phyloP scores from a whole-genome alignment of 2,888 invertebrate genomes.

The Stratiomys singularior region DNA sequence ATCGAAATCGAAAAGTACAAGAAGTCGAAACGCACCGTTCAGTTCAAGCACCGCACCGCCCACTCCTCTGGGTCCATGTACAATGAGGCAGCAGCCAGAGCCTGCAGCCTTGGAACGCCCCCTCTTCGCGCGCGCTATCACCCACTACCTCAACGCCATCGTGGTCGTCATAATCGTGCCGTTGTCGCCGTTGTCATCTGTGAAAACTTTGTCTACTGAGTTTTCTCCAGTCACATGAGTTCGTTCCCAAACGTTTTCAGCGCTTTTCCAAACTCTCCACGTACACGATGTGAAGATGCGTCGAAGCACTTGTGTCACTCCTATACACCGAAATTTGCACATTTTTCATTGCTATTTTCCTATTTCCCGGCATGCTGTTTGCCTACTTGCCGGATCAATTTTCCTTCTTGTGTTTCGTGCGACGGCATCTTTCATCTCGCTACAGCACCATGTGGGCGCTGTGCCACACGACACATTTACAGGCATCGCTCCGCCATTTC shows the following conservation, averaged over 20 bases:
- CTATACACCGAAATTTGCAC: constrained; percentile 10
- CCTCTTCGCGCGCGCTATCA: constrained; percentile 10
- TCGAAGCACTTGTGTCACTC: background rate
- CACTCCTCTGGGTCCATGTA: constrained; percentile 8
- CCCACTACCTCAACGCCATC: background rate
- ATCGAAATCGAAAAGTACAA: constrained; percentile 21
- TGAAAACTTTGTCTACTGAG: background rate
- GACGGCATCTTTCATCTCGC: background rate
- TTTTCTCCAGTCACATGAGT: background rate
- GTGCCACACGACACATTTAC: background rate
- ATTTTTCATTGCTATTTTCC: background rate
- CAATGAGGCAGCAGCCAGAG: constrained; percentile 25
- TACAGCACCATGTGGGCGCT: constrained; percentile 20
- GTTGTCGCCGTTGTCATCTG: constrained; percentile 12
- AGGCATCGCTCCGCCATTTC: background rate
- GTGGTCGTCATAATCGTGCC: background rate
- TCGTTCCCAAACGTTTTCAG: background rate
- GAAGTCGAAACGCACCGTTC: constrained; percentile 19
- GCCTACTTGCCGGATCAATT: background rate
- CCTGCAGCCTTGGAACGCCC: constrained; percentile 39
- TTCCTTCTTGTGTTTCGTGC: background rate
- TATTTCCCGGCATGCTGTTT: background rate
- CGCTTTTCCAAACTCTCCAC: background rate
- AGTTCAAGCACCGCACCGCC: constrained; percentile 23
- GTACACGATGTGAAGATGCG: background rate